These are phyloP conservation scores for Erebia aethiops DNA, from an alignment of 2,888 invertebrate species.

Conservation along the genomic window DNA sequence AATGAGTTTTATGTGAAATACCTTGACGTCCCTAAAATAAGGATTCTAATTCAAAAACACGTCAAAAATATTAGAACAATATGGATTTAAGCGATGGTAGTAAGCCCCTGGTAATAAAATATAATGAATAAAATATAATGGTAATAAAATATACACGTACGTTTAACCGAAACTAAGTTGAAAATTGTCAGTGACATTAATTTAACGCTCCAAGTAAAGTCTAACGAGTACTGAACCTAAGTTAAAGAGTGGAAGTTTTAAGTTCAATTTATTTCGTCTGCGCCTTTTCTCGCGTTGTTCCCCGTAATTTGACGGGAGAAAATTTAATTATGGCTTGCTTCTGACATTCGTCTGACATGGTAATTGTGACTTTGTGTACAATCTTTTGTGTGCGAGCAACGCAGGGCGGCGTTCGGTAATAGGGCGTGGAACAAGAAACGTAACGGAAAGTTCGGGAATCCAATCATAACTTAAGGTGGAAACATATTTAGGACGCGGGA, in stretches of 20 bases:
- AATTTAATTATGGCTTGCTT: slow-evolving; percentile 63
- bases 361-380: slow-evolving; percentile 41
- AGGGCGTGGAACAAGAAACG: neutral
- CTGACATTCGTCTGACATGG: slow-evolving; percentile 54
- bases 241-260: slow-evolving; percentile 44
- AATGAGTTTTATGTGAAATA: too few relatives aligned
- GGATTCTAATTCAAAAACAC: too few relatives aligned
- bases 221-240: neutral
- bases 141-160: too few relatives aligned
- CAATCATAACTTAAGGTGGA: slow-evolving; percentile 1
- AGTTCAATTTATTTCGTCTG: slow-evolving; percentile 51
- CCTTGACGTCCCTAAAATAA: too few relatives aligned
- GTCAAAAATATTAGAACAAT: too few relatives aligned
- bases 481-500: neutral
- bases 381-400: slow-evolving; percentile 32
- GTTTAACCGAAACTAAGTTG: too few relatives aligned
- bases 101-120: too few relatives aligned
- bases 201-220: neutral
- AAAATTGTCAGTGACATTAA: neutral
- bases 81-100: too few relatives aligned
- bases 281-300: slow-evolving; percentile 47
- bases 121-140: neutral
- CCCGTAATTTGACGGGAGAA: slow-evolving; percentile 51
- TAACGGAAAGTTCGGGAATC: neutral
- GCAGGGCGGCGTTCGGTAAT: slow-evolving; percentile 6